These are phyloP conservation scores for Papilio polytes DNA, from an alignment of 1,140 invertebrate species.

Conservation along the genomic window DNA sequence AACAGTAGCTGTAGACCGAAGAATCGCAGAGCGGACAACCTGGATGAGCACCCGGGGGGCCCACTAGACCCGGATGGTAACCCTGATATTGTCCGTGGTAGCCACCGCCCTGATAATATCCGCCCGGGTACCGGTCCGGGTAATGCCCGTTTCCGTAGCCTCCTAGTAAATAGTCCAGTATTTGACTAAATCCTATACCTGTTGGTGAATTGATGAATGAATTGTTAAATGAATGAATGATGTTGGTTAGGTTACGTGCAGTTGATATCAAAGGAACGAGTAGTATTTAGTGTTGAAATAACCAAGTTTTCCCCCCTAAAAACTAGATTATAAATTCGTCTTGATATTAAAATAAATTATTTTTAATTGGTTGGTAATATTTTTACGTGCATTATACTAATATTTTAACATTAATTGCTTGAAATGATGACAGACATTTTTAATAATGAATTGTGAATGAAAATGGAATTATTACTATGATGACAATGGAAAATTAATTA, in stretches of 20 bases:
- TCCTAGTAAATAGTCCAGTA: conserved; percentile 78
- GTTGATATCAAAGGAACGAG: too few species aligned
- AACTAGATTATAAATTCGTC: too few species aligned
- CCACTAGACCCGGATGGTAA: conserved; percentile 54
- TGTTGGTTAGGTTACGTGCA: conserved; percentile 16
- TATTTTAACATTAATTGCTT: not conserved
- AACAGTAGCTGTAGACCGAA: conserved; percentile 90
- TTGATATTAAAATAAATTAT: too few species aligned
- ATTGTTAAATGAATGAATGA: conserved; percentile 46
- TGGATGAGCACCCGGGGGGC: conserved; percentile 72
- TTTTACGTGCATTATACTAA: not conserved
- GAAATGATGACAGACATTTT: not conserved
- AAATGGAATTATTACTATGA: not conserved
- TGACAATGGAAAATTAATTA: conserved; percentile 13
- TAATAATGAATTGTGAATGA: conserved; percentile 19
- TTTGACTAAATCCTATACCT: conserved; percentile 77
- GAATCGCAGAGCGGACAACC: conserved; percentile 89
- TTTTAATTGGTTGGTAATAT: not conserved
- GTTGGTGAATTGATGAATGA: conserved; percentile 58
- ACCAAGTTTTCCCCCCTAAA: too few species aligned
- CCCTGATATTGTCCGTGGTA: conserved; percentile 48
- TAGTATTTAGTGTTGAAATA: too few species aligned
- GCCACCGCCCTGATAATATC: conserved; percentile 54
- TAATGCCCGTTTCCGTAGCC: conserved; percentile 60
- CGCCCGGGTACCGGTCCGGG: conserved; percentile 48